Evolutionary conservation across 1,140 invertebrate species (phyloP).

Genomic region (Papilio machaon): DNA sequence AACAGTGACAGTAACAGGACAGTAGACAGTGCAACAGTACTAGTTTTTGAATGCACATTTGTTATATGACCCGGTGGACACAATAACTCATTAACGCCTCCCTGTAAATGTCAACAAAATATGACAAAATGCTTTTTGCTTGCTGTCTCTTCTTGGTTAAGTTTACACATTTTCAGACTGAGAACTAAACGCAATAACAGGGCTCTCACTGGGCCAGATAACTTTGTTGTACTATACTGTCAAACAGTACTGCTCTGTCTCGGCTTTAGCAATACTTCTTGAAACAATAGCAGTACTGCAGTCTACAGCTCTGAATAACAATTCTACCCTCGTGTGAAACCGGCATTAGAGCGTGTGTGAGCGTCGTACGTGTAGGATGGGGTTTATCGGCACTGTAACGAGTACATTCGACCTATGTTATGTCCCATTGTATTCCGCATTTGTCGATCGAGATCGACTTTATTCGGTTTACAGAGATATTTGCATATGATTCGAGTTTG

Average conservation of each 20-base stretch:
- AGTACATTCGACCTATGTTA: slow-evolving; percentile 41
- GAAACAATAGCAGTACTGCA: too few relatives aligned
- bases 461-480: slow-evolving; percentile 48
- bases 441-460: slow-evolving; percentile 43
- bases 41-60: not conserved
- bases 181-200: too few relatives aligned
- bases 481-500: slow-evolving; percentile 44
- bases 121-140: too few relatives aligned
- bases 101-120: too few relatives aligned
- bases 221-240: not conserved
- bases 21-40: not conserved
- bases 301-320: not conserved
- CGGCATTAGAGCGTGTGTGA: not conserved
- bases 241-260: not conserved
- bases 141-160: too few relatives aligned
- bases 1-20: not conserved
- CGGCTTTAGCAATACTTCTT: not conserved
- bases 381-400: slow-evolving; percentile 51
- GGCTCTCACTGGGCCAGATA: too few relatives aligned
- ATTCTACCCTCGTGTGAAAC: not conserved
- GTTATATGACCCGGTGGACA: too few relatives aligned
- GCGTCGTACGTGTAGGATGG: slow-evolving; percentile 49
- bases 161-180: too few relatives aligned
- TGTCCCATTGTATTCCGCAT: slow-evolving; percentile 55
- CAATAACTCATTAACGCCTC: too few relatives aligned